These are phyloP conservation scores for Dicyrtomina minuta DNA, from an alignment of 2,888 invertebrate genomes.

Conservation along the genomic window DNA sequence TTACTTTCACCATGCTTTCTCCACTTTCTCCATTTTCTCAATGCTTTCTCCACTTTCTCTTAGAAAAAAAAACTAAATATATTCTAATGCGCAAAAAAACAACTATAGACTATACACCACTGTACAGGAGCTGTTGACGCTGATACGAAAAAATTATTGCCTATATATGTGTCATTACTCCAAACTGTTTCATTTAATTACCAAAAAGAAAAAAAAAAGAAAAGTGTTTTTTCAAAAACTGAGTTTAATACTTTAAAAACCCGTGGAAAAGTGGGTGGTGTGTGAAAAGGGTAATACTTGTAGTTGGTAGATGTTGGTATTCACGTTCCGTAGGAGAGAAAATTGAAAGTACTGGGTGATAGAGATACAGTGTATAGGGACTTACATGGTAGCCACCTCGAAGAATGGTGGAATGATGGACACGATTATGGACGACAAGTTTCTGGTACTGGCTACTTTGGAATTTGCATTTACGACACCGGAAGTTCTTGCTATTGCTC, in stretches of 20 bases:
- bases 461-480: constrained; percentile 53
- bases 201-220: neutral
- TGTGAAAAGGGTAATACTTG: too few relatives aligned
- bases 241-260: too few relatives aligned
- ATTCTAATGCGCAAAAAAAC: neutral
- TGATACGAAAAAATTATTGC: neutral
- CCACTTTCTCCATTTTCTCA: neutral
- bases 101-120: neutral
- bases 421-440: constrained; percentile 50
- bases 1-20: neutral
- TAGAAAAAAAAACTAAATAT: neutral
- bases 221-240: neutral
- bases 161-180: too few relatives aligned
- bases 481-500: constrained; percentile 36
- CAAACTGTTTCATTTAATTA: too few relatives aligned
- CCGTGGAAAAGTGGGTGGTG: too few relatives aligned
- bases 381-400: constrained; percentile 36
- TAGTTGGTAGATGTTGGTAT: too few relatives aligned
- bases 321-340: too few relatives aligned
- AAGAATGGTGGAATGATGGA: constrained; percentile 46
- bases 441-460: constrained; percentile 46
- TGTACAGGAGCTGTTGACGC: neutral
- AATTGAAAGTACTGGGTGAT: too few relatives aligned
- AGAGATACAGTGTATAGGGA: neutral
- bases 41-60: neutral